Base-by-base conservation (phyloP, 1,140 invertebrate species). In the Achatina immaculata region DNA sequence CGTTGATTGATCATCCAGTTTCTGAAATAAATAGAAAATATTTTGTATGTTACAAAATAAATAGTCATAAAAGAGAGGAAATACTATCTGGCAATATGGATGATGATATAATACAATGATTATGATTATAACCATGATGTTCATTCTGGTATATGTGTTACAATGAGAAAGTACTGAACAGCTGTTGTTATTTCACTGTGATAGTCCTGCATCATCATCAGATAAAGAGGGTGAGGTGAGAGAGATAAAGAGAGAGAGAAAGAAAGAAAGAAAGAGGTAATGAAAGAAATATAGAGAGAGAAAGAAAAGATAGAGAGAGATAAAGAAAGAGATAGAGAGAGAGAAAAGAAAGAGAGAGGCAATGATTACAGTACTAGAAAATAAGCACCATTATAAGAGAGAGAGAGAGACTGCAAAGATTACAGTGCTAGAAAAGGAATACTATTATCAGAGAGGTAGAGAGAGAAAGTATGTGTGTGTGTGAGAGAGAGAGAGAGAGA, bases 21-120 rank as follows among this genome's bases (percentile, higher is more conserved):
- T 81, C 83, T 85, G 43, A 75, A 82, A 74, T 34, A 69, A 58
- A 24, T n/a, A n/a, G n/a, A n/a, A n/a, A n/a, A n/a, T n/a, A n/a
- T n/a, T n/a, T n/a, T n/a, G n/a, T n/a, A n/a, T n/a, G n/a, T n/a
- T n/a, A n/a, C n/a, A n/a, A n/a, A n/a, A n/a, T n/a, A n/a, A n/a
- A n/a, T n/a, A n/a, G n/a, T n/a, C n/a, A n/a, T n/a, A n/a, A n/a
- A n/a, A n/a, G n/a, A n/a, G n/a, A n/a, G n/a, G n/a, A n/a, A n/a
- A n/a, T n/a, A n/a, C n/a, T n/a, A n/a, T n/a, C n/a, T n/a, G n/a
- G n/a, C n/a, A n/a, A n/a, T n/a, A n/a, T n/a, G n/a, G n/a, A n/a
- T n/a, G n/a, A n/a, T n/a, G n/a, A n/a, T n/a, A n/a, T n/a, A n/a
- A n/a, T n/a, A n/a, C n/a, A n/a, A n/a, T n/a, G n/a, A n/a, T n/a